A percentile compares a stretch with the other conserved stretches of the same genome.
These are phyloP conservation scores for Stenodera caucasica DNA, from an alignment of 2,888 invertebrate species.

Conservation along the genomic window DNA sequence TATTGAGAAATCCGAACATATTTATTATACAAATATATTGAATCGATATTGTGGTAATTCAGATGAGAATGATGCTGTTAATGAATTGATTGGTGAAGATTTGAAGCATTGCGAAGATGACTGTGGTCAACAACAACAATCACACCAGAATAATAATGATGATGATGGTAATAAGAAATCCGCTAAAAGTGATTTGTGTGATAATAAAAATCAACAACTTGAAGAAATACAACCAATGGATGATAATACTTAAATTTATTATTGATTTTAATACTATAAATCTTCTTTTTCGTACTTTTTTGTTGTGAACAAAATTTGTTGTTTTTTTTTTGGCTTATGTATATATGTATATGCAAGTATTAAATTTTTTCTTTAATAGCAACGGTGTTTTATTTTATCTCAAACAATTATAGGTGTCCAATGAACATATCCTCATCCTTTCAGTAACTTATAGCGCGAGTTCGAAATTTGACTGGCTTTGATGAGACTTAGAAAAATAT, in stretches of 20 bases:
- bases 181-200: slow-evolving; percentile 15
- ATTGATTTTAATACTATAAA: background rate
- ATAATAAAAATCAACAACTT: slow-evolving; percentile 19
- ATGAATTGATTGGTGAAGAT: slow-evolving; percentile 33
- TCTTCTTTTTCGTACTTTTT: slow-evolving; percentile 22
- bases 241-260: slow-evolving; percentile 27
- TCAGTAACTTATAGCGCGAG: no score
- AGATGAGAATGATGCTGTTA: slow-evolving; percentile 38
- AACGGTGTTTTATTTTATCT: background rate
- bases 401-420: background rate
- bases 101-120: slow-evolving; percentile 17
- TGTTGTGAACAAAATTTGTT: slow-evolving; percentile 22
- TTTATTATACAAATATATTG: slow-evolving; percentile 41
- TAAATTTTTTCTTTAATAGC: slow-evolving; percentile 30
- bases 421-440: background rate
- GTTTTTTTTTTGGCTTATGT: slow-evolving; percentile 21
- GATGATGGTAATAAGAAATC: slow-evolving; percentile 7
- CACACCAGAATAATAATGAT: background rate
- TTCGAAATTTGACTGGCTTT: no score
- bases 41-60: slow-evolving; percentile 37
- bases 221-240: slow-evolving; percentile 4
- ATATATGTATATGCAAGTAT: slow-evolving; percentile 36
- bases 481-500: no score
- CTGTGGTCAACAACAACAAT: background rate
- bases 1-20: slow-evolving; percentile 36